These are phyloP conservation scores for Drosophila santomea DNA, from an alignment of 1,140 invertebrate genomes.

Conservation along the genomic window DNA sequence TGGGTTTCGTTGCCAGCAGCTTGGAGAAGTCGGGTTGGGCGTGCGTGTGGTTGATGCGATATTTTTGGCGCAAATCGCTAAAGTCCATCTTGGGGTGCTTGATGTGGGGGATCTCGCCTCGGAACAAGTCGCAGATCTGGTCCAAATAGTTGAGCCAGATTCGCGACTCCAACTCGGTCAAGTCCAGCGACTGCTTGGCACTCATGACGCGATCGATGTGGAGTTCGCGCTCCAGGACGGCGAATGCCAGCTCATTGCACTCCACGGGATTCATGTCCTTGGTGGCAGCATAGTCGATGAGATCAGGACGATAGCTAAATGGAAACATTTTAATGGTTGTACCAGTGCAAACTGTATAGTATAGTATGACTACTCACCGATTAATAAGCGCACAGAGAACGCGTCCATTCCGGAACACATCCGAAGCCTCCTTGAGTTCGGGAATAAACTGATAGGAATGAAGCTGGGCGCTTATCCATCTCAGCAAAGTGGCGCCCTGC, in stretches of 20 bases:
- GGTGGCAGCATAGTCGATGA: conserved; percentile 90
- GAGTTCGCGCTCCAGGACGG: conserved; percentile 90
- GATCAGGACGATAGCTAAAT: conserved; percentile 94
- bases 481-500: conserved; percentile 64
- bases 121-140: conserved; percentile 94
- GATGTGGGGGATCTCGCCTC: conserved; percentile 92
- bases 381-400: conserved; percentile 80
- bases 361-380: conserved; percentile 50
- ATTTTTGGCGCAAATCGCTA: conserved; percentile 82
- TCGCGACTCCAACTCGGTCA: conserved; percentile 90
- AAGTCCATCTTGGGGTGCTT: conserved; percentile 90
- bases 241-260: conserved; percentile 93
- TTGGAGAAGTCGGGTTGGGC: conserved; percentile 81
- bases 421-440: conserved; percentile 75
- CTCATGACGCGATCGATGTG: conserved; percentile 92
- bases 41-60: conserved; percentile 69
- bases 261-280: conserved; percentile 87
- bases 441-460: conserved; percentile 65
- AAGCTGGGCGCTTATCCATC: conserved; percentile 80
- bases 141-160: conserved; percentile 93
- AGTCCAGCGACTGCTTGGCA: conserved; percentile 91
- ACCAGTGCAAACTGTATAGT: background rate
- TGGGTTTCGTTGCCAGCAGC: conserved; percentile 76
- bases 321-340: background rate
- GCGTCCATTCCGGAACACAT: conserved; percentile 81